Conservation (phyloP, 64 coral and sea anemone species). For the Pocillopora damicornis region DNA sequence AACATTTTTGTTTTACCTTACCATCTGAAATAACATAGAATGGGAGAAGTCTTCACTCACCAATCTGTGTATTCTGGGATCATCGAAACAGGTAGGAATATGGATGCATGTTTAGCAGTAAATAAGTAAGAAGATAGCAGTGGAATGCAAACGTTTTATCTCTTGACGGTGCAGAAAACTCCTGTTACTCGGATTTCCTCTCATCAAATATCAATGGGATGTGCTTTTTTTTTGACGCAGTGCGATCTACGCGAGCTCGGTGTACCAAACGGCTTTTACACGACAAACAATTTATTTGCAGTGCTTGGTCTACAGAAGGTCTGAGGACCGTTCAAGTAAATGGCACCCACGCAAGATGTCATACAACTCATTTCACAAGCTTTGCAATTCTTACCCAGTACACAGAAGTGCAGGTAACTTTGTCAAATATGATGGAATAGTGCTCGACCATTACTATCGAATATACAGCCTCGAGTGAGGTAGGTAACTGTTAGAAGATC, state of each 20-base stretch:
- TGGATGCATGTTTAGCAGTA: background rate
- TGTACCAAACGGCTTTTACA: no score
- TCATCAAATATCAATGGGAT: no score
- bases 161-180: background rate
- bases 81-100: background rate
- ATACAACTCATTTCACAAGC: slow-evolving; percentile 40
- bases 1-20: background rate
- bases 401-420: slow-evolving; percentile 4
- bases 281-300: background rate
- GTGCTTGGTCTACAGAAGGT: slow-evolving; percentile 57
- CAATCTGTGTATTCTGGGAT: background rate
- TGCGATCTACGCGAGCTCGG: no score
- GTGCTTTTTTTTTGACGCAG: no score
- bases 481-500: no score
- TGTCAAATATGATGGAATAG: background rate
- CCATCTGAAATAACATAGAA: background rate
- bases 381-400: slow-evolving; percentile 56
- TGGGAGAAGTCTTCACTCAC: background rate
- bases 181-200: no score
- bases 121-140: background rate
- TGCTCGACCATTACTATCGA: no score
- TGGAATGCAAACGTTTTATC: background rate
- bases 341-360: slow-evolving; percentile 7
- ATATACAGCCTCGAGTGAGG: no score
- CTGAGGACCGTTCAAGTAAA: background rate